phyloP scores from a whole-genome alignment of 1,140 invertebrate species.

The Anastrepha obliqua region DNA sequence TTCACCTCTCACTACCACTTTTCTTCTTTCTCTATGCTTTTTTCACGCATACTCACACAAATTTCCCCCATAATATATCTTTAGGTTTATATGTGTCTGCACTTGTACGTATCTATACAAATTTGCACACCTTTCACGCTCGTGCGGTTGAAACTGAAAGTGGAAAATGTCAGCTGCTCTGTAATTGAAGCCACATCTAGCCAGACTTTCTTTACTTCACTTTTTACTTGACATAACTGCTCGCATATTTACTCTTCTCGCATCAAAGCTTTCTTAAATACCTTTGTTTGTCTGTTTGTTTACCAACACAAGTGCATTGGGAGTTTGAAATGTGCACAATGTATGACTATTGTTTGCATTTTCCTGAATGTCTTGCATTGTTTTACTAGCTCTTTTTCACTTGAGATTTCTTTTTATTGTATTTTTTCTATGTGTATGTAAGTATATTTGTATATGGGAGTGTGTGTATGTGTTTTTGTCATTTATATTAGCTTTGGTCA shows the following conservation, averaged over 20 bases:
- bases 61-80: background rate
- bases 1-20: background rate
- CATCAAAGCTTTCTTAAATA: too few relatives aligned
- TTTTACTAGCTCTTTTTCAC: background rate
- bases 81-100: background rate
- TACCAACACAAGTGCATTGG: background rate
- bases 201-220: constrained; percentile 10
- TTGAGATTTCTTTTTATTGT: background rate
- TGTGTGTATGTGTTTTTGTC: background rate
- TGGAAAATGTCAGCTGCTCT: constrained; percentile 10
- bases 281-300: background rate
- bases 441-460: background rate
- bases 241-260: too few relatives aligned
- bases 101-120: too few relatives aligned
- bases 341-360: background rate
- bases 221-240: background rate
- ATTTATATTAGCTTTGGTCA: background rate
- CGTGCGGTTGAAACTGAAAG: constrained; percentile 38
- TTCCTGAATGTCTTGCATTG: background rate
- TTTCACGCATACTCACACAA: background rate
- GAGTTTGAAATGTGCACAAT: background rate
- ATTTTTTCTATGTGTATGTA: background rate
- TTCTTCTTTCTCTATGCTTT: background rate
- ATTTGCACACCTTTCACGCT: constrained; percentile 67
- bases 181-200: background rate